These are phyloP conservation scores for Cheirogaleus major DNA, from an alignment of 2,797 vertebrate genomes.

Conservation along the genomic window DNA sequence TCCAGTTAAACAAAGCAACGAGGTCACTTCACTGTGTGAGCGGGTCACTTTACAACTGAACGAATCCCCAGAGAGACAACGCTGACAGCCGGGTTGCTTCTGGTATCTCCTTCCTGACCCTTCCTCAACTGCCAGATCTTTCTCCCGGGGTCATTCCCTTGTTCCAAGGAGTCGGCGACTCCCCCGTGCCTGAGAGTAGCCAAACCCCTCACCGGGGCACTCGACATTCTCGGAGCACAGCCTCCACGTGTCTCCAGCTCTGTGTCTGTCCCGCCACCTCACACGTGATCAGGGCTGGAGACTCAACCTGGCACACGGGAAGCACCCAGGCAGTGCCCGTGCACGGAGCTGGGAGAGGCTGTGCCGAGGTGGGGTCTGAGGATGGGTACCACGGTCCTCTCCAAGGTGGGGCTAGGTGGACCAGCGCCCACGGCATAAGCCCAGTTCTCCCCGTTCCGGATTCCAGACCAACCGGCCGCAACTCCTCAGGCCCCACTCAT, in stretches of 20 bases:
- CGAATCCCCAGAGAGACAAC: neutral
- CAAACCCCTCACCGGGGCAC: neutral
- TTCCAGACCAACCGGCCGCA: accelerated
- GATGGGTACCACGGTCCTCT: neutral
- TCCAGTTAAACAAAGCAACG: neutral
- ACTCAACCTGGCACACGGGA: neutral
- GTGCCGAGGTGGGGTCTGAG: neutral
- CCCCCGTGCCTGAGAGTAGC: neutral
- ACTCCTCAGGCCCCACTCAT: no score
- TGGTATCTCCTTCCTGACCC: neutral
- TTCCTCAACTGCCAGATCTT: neutral
- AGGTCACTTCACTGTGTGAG: neutral
- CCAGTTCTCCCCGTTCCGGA: no score
- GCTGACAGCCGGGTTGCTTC: neutral
- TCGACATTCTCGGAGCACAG: no score
- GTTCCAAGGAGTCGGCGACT: neutral
- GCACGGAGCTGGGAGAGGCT: no score
- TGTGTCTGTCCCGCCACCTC: neutral
- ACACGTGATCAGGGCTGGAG: neutral
- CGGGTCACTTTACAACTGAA: neutral
- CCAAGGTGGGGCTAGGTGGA: neutral
- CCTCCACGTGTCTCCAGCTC: neutral
- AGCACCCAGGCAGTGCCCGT: neutral
- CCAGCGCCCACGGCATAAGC: accelerated
- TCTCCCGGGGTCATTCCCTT: neutral